These are phyloP conservation scores for Heliconius aoede DNA, from an alignment of 2,888 invertebrate species.

Conservation along the genomic window DNA sequence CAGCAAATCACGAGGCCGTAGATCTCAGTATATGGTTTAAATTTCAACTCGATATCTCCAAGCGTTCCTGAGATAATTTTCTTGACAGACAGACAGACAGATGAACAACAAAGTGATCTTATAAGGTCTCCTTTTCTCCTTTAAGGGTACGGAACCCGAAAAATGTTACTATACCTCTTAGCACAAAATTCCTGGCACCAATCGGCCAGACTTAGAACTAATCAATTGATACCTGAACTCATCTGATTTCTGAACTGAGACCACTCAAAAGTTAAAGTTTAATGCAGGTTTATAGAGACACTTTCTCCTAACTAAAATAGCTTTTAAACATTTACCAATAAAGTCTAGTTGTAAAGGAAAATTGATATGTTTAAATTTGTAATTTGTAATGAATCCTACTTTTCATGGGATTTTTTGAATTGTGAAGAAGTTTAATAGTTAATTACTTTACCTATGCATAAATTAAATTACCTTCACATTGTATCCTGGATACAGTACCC, in stretches of 20 bases:
- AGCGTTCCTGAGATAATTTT: no score
- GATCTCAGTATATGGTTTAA: no score
- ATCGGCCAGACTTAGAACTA: slow-evolving; percentile 51
- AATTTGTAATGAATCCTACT: slow-evolving; percentile 23
- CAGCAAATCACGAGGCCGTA: no score
- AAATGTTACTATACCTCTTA: neutral
- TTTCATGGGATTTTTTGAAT: slow-evolving; percentile 12
- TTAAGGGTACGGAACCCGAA: no score
- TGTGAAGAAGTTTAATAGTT: slow-evolving; percentile 33
- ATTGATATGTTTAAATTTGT: slow-evolving; percentile 12
- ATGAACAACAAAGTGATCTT: no score
- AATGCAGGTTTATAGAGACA: neutral
- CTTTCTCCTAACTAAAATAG: neutral
- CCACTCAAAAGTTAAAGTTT: slow-evolving; percentile 56
- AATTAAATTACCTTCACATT: neutral
- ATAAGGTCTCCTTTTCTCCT: no score
- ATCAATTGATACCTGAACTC: slow-evolving; percentile 52
- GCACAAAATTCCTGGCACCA: slow-evolving; percentile 27
- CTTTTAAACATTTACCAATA: neutral
- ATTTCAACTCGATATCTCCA: no score
- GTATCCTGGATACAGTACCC: no score
- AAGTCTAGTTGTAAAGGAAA: neutral
- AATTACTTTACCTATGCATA: slow-evolving; percentile 29
- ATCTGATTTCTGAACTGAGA: slow-evolving; percentile 55
- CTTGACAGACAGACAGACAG: no score